Evolutionary conservation across 2,888 invertebrate genomes (phyloP).

Genomic region (Polymixis lichenea): DNA sequence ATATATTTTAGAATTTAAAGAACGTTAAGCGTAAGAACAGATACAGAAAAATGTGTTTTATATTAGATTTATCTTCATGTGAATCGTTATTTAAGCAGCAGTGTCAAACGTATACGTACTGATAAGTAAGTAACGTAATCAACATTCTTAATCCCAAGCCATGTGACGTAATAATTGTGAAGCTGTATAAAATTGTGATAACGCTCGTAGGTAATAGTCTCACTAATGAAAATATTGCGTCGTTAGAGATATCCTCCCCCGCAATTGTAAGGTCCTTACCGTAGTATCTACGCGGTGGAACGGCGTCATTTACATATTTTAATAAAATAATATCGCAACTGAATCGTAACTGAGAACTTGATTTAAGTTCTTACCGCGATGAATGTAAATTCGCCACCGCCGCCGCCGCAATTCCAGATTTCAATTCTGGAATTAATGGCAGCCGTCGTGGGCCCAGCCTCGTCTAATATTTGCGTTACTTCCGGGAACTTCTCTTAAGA

Average conservation of each 20-base stretch:
- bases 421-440: conserved; percentile 91
- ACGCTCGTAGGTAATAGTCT: conserved; percentile 80
- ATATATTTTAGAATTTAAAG: conserved; percentile 5
- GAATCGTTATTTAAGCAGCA: neutral
- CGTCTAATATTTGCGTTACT: conserved; percentile 90
- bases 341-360: conserved; percentile 91
- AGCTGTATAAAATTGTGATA: conserved; percentile 80
- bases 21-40: neutral
- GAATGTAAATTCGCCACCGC: conserved; percentile 90
- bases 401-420: conserved; percentile 89
- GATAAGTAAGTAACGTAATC: conserved; percentile 37
- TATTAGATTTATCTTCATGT: neutral
- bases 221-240: conserved; percentile 88
- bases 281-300: conserved; percentile 85
- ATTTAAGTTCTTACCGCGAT: conserved; percentile 91
- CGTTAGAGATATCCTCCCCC: conserved; percentile 86
- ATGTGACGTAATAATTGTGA: conserved; percentile 70
- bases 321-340: conserved; percentile 91
- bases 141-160: conserved; percentile 60
- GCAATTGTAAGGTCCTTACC: conserved; percentile 86
- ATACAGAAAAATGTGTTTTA: neutral
- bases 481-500: conserved; percentile 87
- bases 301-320: conserved; percentile 90
- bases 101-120: conserved; percentile 17
- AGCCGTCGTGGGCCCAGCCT: conserved; percentile 87